A percentile compares a stretch with the other conserved stretches of the same genome.
These are phyloP conservation scores for Atherinomorus stipes DNA, from an alignment of 2,113 vertebrate species.

Conservation along the genomic window DNA sequence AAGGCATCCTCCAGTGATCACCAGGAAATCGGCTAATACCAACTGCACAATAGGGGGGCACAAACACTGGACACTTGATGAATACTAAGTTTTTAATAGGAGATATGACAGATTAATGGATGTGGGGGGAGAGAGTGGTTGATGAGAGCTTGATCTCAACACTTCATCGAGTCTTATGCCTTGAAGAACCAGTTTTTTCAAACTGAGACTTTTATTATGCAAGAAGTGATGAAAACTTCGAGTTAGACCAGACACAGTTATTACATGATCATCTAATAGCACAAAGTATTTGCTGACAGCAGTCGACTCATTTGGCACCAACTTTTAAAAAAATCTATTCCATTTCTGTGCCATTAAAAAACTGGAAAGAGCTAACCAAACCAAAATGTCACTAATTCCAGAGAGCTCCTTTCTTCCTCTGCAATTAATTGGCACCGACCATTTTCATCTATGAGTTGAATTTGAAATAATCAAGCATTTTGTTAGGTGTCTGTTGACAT, in stretches of 20 bases:
- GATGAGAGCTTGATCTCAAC: background rate
- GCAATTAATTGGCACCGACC: background rate
- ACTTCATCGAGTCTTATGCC: background rate
- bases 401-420: background rate
- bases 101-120: background rate
- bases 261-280: too few relatives aligned
- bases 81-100: slow-evolving; percentile 19
- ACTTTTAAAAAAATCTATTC: too few relatives aligned
- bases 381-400: too few relatives aligned
- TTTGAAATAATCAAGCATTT: background rate
- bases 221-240: background rate
- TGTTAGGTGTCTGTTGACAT: too few relatives aligned
- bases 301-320: too few relatives aligned
- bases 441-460: background rate
- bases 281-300: too few relatives aligned
- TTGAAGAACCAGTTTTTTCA: slow-evolving; percentile 14
- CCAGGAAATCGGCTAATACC: slow-evolving; percentile 62
- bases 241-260: background rate
- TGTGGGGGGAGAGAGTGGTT: background rate
- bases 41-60: slow-evolving; percentile 13
- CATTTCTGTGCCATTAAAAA: too few relatives aligned
- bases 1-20: slow-evolving; percentile 64
- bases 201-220: background rate
- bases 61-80: slow-evolving; percentile 2
- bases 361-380: too few relatives aligned